A percentile compares a stretch with the other conserved stretches of the same genome.
phyloP scores from a whole-genome alignment of 1,140 invertebrate species.

The Brachionus rubens region DNA sequence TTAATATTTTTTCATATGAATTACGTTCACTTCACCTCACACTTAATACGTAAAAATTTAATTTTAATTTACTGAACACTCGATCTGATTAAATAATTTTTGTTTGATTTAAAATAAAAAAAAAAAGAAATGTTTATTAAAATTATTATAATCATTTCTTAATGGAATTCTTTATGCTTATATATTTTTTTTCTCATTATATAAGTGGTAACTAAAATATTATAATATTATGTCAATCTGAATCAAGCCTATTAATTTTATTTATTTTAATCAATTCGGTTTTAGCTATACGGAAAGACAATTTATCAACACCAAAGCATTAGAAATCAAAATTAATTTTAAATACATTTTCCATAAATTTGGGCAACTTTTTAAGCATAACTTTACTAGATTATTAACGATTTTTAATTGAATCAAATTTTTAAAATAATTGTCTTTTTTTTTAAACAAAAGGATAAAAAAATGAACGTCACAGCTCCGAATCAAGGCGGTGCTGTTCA shows the following conservation, averaged over 20 bases:
- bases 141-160: slow-evolving; percentile 41
- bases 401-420: too few relatives aligned
- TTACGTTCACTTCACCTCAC: too few relatives aligned
- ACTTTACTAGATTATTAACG: too few relatives aligned
- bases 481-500: slow-evolving; percentile 8
- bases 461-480: slow-evolving; percentile 20
- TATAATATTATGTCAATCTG: slow-evolving; percentile 32
- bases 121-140: not conserved
- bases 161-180: slow-evolving; percentile 1
- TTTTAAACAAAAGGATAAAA: not conserved
- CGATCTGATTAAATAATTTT: slow-evolving; percentile 8
- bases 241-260: not conserved
- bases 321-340: too few relatives aligned
- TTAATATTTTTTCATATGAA: too few relatives aligned
- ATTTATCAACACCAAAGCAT: too few relatives aligned
- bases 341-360: too few relatives aligned
- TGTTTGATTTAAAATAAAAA: slow-evolving; percentile 8
- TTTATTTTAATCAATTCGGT: not conserved
- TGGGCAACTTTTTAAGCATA: too few relatives aligned
- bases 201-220: slow-evolving; percentile 7
- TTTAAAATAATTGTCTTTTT: slow-evolving; percentile 25
- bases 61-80: not conserved
- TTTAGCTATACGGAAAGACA: too few relatives aligned
- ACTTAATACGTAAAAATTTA: not conserved
- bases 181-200: not conserved